Evolutionary conservation across 2,113 vertebrate species (phyloP).

Genomic region (Megaleporinus macrocephalus): DNA sequence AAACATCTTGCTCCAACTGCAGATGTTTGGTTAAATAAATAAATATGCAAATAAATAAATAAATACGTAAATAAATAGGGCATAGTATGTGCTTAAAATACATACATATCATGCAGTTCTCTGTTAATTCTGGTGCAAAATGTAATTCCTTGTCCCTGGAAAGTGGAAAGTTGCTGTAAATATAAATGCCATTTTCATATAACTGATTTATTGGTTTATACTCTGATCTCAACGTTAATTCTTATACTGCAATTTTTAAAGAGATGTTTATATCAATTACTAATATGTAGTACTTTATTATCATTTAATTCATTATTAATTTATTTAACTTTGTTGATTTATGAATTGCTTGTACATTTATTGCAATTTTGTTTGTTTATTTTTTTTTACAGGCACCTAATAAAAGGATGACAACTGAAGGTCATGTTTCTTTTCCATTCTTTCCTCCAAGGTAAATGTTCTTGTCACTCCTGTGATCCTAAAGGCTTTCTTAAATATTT

Average conservation of each 20-base stretch:
- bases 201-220: not conserved
- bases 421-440: not conserved
- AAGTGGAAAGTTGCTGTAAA: too few species aligned
- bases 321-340: not conserved
- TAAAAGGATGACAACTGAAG: not conserved
- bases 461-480: slow-evolving; percentile 6
- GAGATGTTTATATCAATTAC: too few species aligned
- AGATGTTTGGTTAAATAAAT: not conserved
- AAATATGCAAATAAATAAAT: not conserved
- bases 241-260: not conserved
- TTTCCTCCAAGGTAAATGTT: not conserved
- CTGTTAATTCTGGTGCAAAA: too few species aligned
- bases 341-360: not conserved
- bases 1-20: not conserved
- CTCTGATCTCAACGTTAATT: not conserved
- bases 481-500: slow-evolving; percentile 30
- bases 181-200: not conserved
- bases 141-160: too few species aligned
- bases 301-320: not conserved
- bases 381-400: not conserved
- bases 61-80: not conserved
- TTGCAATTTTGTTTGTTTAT: not conserved
- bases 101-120: too few species aligned
- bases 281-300: too few species aligned
- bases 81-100: not conserved